These are phyloP conservation scores for Chloebia gouldiae DNA, from an alignment of 2,113 vertebrate species.

Conservation along the genomic window DNA sequence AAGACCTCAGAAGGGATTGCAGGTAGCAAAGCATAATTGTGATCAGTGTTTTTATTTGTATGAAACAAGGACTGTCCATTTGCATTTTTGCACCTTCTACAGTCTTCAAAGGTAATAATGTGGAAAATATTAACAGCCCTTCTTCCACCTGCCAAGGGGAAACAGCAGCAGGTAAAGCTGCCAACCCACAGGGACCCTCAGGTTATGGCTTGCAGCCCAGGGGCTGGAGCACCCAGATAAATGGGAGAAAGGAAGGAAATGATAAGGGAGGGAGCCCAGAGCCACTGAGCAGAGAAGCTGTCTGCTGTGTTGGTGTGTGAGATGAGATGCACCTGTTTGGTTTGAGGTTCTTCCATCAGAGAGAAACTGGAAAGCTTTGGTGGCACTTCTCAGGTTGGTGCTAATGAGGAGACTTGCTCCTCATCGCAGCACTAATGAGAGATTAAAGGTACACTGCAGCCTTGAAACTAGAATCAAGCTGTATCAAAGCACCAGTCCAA, in stretches of 20 bases:
- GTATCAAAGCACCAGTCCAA: slow-evolving; percentile 60
- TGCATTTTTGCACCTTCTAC: not conserved
- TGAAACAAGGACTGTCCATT: not conserved
- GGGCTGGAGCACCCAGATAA: not conserved
- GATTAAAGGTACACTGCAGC: slow-evolving; percentile 33
- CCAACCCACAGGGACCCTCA: accelerated
- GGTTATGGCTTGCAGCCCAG: not conserved
- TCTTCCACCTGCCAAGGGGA: not conserved
- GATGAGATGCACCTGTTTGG: not conserved
- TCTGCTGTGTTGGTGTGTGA: accelerated
- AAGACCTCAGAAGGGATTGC: not conserved
- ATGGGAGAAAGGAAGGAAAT: not conserved
- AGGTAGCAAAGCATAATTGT: not conserved
- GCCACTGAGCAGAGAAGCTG: not conserved
- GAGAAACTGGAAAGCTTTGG: not conserved
- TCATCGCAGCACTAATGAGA: not conserved
- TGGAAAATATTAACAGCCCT: not conserved
- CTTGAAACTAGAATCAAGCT: slow-evolving; percentile 16
- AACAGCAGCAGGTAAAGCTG: not conserved
- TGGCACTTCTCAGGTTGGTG: not conserved
- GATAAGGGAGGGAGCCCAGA: accelerated
- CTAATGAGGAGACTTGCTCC: not conserved
- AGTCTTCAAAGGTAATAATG: not conserved
- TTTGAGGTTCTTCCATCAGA: not conserved
- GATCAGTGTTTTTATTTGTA: not conserved